phyloP scores from a whole-genome alignment of 1,140 invertebrate species.

The Brachionus angularis region DNA sequence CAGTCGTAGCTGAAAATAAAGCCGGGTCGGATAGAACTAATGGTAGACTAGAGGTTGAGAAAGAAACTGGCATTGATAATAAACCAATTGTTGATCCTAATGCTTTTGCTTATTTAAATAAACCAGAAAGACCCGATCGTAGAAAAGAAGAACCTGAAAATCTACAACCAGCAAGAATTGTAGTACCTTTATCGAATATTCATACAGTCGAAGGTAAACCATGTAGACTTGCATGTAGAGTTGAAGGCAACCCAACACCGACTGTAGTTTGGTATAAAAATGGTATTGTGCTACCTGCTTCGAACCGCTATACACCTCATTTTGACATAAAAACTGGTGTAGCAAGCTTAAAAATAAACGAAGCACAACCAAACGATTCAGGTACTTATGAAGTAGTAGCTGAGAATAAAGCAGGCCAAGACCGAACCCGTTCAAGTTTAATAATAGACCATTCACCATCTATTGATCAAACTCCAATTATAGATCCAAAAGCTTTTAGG shows the following conservation, averaged over 20 bases:
- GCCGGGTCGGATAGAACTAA: slow-evolving; percentile 9
- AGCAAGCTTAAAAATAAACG: slow-evolving; percentile 12
- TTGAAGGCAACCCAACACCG: slow-evolving; percentile 64
- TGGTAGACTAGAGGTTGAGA: slow-evolving; percentile 11
- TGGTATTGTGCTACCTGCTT: not conserved
- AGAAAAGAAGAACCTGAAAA: not conserved
- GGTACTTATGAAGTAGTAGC: slow-evolving; percentile 29
- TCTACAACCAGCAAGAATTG: slow-evolving; percentile 3
- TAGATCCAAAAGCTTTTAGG: slow-evolving; percentile 18
- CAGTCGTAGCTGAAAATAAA: slow-evolving; percentile 56
- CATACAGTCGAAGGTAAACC: slow-evolving; percentile 64
- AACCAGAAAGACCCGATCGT: not conserved
- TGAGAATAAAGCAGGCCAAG: slow-evolving; percentile 20
- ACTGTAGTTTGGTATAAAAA: slow-evolving; percentile 38
- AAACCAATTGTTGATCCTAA: slow-evolving; percentile 11
- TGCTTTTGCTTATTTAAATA: slow-evolving; percentile 25
- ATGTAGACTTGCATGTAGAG: slow-evolving; percentile 70
- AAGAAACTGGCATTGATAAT: slow-evolving; percentile 5
- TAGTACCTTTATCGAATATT: slow-evolving; percentile 14
- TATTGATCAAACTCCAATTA: slow-evolving; percentile 34
- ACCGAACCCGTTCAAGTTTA: not conserved
- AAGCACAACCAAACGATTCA: slow-evolving; percentile 4
- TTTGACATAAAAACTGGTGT: slow-evolving; percentile 36
- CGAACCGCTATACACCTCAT: slow-evolving; percentile 7
- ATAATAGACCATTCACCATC: not conserved